Percentiles rank a stretch among this genome's conserved stretches.
Conservation (phyloP, 2,888 invertebrate genomes). For the Cartodere bifasciata region DNA sequence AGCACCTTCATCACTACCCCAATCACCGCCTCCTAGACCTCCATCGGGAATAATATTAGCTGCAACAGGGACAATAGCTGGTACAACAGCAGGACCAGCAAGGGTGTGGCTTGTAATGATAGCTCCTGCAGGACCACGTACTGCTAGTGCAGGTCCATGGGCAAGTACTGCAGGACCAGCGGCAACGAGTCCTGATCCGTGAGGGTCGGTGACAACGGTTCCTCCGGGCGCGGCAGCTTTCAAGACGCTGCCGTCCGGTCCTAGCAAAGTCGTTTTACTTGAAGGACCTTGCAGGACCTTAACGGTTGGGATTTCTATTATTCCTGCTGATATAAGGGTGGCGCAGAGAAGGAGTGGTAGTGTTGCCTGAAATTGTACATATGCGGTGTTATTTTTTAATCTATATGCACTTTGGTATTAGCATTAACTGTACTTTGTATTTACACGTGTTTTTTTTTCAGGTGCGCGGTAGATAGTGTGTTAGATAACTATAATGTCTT, state of each 20-base stretch:
- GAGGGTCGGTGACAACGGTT: conserved; percentile 18
- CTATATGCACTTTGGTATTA: too few species aligned
- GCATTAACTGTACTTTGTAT: too few species aligned
- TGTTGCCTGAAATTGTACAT: too few species aligned
- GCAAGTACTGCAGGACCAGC: conserved; percentile 13
- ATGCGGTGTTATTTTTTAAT: too few species aligned
- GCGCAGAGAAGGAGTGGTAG: too few species aligned
- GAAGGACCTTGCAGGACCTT: conserved; percentile 24
- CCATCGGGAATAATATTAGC: neutral
- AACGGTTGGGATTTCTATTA: conserved; percentile 14
- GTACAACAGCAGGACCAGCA: conserved; percentile 18
- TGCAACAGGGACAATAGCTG: conserved; percentile 6
- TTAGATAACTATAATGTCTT: too few species aligned
- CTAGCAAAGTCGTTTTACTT: conserved; percentile 21
- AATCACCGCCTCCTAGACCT: conserved; percentile 2
- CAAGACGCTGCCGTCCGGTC: conserved; percentile 24
- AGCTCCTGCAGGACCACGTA: conserved; percentile 18
- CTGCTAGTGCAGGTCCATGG: conserved; percentile 11
- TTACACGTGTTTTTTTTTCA: too few species aligned
- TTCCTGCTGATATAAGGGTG: too few species aligned
- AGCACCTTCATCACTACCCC: conserved; percentile 10
- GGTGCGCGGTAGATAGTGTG: too few species aligned
- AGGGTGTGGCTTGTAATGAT: conserved; percentile 18
- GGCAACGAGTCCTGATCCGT: conserved; percentile 14
- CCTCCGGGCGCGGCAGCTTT: conserved; percentile 23